Base-by-base conservation (phyloP, 1,140 invertebrate genomes). In the Zophobas atratus region DNA sequence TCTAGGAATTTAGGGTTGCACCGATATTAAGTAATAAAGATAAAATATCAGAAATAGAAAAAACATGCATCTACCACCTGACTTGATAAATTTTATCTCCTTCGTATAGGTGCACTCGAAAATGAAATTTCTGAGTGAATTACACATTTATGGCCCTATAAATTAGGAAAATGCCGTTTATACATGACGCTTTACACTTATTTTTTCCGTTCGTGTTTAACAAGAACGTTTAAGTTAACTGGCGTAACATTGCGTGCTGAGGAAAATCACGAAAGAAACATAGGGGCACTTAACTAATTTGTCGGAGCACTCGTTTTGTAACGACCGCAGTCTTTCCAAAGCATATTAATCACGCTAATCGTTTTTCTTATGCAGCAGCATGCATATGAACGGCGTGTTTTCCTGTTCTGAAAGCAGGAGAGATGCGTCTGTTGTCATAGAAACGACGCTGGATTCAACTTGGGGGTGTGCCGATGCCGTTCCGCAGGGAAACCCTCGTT, bases 341-440 rank as follows among this genome's bases (percentile, higher is more conserved):
- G 38, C 60, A 67, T 67, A 67, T 67, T 67, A 67, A 67, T 67
- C 60, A 67, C 60, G 38, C 60, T 67, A 67, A 67, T 67, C 60
- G 60, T 67, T 67, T 67, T 67, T 67, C 60, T 67, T 67, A 67
- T 67, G 60, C 60, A 67, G 60, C 60, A 67, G 60, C 60, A 67
- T 67, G 60, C 60, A 67, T 67, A 67, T 67, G 60, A 67, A 67
- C 60, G 60, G 60, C 60, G 60, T 43, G 60, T 67, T 67, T 63
- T 67, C 60, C 60, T 39, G n/a, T 38, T 67, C 60, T 67, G 60
- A 48, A 67, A 67, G 39, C 60, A 67, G 55, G 71, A 53, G 70
- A 79, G 80, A 81, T 81, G 80, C 78, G 80, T 79, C 78, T 77
- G 80, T 81, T 79, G 78, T 51, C 76, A 81, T 79, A 55, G 73